Evolutionary conservation across 2,797 vertebrate genomes (phyloP), one percentile per base, ranked within the genome.

Genomic region (Anguilla pacifica): DNA sequence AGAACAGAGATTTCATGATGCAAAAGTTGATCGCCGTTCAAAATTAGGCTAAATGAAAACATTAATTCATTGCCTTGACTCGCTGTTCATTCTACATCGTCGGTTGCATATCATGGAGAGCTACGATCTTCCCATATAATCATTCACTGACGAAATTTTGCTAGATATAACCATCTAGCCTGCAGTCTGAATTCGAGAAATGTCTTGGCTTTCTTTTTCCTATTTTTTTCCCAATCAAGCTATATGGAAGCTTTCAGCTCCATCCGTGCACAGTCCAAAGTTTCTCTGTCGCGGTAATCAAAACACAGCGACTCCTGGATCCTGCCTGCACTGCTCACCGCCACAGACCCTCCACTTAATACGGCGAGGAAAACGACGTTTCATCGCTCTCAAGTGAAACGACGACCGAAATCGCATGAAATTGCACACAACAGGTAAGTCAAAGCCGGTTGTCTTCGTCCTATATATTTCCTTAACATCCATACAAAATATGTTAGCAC

Each of bases 1-100:
- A 96, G 85, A 98, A 95, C 89, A 96, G 92, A 1, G 97, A 98
- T 95, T 98, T 99, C 98, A 98, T 98, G 92, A 93, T 93, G 94
- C 85, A 90, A 74, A 93, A 93, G 91, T 94, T 93, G 15, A 89
- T 39, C 82, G 6, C n/a, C 55, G 51, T 64, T 64, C 77, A 67
- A 31, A 84, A 85, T 61, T 57, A 6, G 17, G 59, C 59, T 64
- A 74, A 39, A 51, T 25, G 67, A 51, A 55, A 51, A 53, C 55
- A 84, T 46, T 39, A 84, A 57, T 79, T 84, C 31, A 46, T 87
- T 43, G 51, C 17, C 28, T 83, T 22, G 57, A 53, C 64, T 43
- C 25, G 55, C 77, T 83, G 79, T 19, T 53, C 83, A 59, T 83
- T 83, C 43, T 61, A 28, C 43, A 87, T 87, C 84, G 35, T 88